A percentile compares a stretch with the other conserved stretches of the same genome.
phyloP scores from a whole-genome alignment of 2,113 vertebrate species.

The Pelodiscus sinensis region DNA sequence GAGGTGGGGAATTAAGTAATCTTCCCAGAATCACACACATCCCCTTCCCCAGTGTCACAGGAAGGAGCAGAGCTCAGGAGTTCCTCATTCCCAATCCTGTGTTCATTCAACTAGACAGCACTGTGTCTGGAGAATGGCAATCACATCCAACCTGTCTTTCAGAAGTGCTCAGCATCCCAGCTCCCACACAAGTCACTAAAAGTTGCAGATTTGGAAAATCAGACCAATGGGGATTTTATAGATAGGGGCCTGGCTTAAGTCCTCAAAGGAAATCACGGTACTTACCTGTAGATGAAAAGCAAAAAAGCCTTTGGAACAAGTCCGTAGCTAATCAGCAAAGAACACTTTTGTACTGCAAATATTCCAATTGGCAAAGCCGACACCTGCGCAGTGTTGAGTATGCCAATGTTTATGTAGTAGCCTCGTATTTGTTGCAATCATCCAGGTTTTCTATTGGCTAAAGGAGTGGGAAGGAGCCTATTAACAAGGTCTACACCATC shows the following conservation, averaged over 20 bases:
- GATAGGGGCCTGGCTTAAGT: background rate
- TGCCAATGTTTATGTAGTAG: background rate
- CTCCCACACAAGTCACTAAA: constrained; percentile 61
- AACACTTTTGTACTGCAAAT: background rate
- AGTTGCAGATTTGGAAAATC: constrained; percentile 57
- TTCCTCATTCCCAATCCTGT: background rate
- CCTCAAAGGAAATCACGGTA: background rate
- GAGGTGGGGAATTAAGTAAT: background rate
- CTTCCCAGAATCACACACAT: constrained; percentile 2
- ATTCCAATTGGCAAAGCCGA: background rate
- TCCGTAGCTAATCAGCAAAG: background rate
- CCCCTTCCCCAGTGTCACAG: background rate
- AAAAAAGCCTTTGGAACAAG: background rate
- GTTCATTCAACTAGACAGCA: constrained; percentile 2
- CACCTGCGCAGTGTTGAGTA: background rate
- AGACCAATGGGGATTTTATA: constrained; percentile 26
- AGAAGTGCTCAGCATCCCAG: constrained; percentile 49
- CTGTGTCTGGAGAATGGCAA: background rate
- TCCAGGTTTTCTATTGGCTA: background rate
- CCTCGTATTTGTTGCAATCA: background rate
- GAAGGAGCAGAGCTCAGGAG: constrained; percentile 13
- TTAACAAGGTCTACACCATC: background rate
- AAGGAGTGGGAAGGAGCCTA: background rate
- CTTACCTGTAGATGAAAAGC: background rate
- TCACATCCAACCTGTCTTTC: constrained; percentile 12